Evolutionary conservation across 2,888 invertebrate species (phyloP), one percentile per base, ranked within the genome.

Genomic region (Charanyca ferruginea): DNA sequence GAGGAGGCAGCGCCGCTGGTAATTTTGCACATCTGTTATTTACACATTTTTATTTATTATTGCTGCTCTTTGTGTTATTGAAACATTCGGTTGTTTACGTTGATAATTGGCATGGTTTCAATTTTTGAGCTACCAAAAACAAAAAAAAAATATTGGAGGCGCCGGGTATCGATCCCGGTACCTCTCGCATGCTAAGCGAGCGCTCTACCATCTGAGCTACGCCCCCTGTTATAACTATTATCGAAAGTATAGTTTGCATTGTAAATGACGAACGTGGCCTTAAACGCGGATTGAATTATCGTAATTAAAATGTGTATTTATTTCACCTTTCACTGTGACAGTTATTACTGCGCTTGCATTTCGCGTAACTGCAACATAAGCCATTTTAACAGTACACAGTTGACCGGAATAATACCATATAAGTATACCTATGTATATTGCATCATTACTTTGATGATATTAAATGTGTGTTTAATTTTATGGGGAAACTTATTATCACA

Each of bases 161-260:
- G 94, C 94, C 94, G 94, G 94, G 93, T 94, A 95, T 94, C 94
- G 95, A 94, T 95, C 94, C 94, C 95, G 93, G 94, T 94, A 94
- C 94, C 93, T 94, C 95, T 94, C 94, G 90, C 95, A 95, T 95
- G 95, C 94, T 95, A 94, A 95, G 95, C 94, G 95, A 95, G 95
- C 95, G 94, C 95, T 95, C 95, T 95, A 95, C 95, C 95, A 94
- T 95, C 95, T 95, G 95, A 95, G 94, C 95, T 95, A 95, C 95
- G 94, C 94, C 95, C 94, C 94, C 95, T 72, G 78, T 64, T 80
- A 53, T 1, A 0, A 0, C 3, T 1, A 0, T 1, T 1, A 1
- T 6, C 11, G 22, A 75, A 84, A 62, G 3, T 64, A 54, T 20
- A 54, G 60, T 63, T 62, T 18, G 41, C 11, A 66, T 66, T 79